Conservation (phyloP, 2,113 vertebrate genomes). For the Agapornis roseicollis region DNA sequence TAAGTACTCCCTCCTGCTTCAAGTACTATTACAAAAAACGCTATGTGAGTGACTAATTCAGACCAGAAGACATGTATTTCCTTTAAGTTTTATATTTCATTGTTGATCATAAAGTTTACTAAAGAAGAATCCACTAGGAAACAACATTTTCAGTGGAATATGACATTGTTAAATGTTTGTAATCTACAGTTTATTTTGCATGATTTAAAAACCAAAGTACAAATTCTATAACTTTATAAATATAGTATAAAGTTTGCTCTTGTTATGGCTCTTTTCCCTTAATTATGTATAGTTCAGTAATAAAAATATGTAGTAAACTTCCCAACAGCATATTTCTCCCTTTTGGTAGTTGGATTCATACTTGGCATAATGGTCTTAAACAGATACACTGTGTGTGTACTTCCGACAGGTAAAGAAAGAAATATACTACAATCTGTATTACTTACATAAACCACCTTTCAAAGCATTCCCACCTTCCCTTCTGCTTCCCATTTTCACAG, state of each 20-base stretch:
- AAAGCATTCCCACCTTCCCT: neutral
- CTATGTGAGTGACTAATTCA: conserved; percentile 51
- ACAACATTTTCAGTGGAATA: neutral
- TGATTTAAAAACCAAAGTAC: neutral
- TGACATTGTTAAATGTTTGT: neutral
- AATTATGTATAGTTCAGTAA: neutral
- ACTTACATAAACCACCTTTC: neutral
- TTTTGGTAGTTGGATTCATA: neutral
- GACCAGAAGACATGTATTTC: conserved; percentile 56
- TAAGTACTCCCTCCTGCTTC: conserved; percentile 49
- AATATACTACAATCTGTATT: fast-evolving
- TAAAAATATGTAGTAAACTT: neutral
- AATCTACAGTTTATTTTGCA: neutral
- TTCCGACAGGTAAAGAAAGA: neutral
- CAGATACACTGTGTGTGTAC: fast-evolving
- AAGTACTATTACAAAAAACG: conserved; percentile 42
- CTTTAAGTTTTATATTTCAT: conserved; percentile 29
- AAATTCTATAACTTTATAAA: neutral
- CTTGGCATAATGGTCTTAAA: neutral
- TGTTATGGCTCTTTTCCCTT: neutral
- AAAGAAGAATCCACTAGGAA: neutral
- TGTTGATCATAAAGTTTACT: conserved; percentile 25
- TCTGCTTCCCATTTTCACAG: neutral
- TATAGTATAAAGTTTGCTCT: neutral
- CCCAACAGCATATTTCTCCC: neutral